Evolutionary conservation across 2,797 vertebrate species (phyloP), one percentile per base, ranked within the genome.

Genomic region (Saguinus oedipus): DNA sequence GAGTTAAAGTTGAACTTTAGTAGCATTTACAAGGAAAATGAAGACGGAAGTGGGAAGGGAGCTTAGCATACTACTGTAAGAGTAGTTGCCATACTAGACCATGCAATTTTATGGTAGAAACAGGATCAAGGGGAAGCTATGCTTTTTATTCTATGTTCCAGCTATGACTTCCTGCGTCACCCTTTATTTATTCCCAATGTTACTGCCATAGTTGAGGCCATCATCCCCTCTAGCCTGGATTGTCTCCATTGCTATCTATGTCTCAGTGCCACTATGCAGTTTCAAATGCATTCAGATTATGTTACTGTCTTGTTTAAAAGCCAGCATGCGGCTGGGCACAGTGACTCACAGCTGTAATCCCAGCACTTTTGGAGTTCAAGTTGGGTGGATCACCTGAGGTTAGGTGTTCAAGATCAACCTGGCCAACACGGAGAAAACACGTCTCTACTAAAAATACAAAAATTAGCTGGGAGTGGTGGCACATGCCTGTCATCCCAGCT

Each of bases 71-170:
- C 2, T 3, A 15, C 5, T 24, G 44, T 9, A 19, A 76, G 15
- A 33, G 30, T 30, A 42, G 7, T 33, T 17, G 5, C 6, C 50
- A 0, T 27, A 26, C 10, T 4, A 50, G 48, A 26, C 26, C 2
- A 1, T 2, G 10, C 2, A 2, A 11, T 0, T 26, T 46, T 42
- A 33, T 9, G 3, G 2, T 22, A 8, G 12, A 59, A 30, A n/a
- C 15, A 2, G 8, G 11, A 57, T 13, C 4, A 22, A 64, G 11
- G 9, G 12, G 33, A 13, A 42, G 7, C 4, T 70, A 76, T 26
- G 12, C 19, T 15, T 76, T 53, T 12, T 30, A 13, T 79, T 72
- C 26, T 53, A 0, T 55, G 9, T 44, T 24, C 27, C 1, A 17
- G 14, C 2, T 17, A 14, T 11, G 14, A 26, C 39, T 68, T 14